A percentile compares a stretch with the other conserved stretches of the same genome.
Evolutionary conservation across 2,888 invertebrate species (phyloP).

Genomic region (Loripinus fragilis): DNA sequence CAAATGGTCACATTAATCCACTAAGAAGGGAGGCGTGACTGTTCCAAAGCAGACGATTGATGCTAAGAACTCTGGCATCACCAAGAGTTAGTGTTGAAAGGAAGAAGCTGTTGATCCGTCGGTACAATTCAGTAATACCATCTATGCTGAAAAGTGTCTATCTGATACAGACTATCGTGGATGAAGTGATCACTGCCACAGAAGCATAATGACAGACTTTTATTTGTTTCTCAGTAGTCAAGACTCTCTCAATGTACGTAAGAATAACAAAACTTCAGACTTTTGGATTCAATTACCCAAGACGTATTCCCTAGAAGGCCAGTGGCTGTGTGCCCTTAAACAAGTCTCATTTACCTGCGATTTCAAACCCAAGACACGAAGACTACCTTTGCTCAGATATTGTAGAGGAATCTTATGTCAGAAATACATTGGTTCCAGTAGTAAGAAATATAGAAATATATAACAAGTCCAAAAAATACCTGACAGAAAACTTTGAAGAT

Average conservation of each 20-base stretch:
- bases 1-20: constrained; percentile 24
- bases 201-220: neutral
- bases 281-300: neutral
- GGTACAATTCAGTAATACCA: neutral
- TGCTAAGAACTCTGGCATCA: constrained; percentile 13
- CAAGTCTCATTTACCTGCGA: neutral
- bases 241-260: neutral
- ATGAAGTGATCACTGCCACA: neutral
- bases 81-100: neutral
- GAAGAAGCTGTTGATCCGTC: neutral
- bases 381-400: neutral
- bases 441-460: neutral
- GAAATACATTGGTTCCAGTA: neutral
- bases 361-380: neutral
- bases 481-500: neutral
- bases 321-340: neutral
- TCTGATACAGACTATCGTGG: neutral
- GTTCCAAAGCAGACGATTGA: constrained; percentile 11
- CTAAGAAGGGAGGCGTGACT: constrained; percentile 20
- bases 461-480: neutral
- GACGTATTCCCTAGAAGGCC: neutral
- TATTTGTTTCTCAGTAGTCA: neutral
- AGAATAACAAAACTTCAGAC: neutral
- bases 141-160: neutral
- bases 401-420: neutral